Evolutionary conservation across 2,113 vertebrate species (phyloP).

Genomic region (Axis porcinus): DNA sequence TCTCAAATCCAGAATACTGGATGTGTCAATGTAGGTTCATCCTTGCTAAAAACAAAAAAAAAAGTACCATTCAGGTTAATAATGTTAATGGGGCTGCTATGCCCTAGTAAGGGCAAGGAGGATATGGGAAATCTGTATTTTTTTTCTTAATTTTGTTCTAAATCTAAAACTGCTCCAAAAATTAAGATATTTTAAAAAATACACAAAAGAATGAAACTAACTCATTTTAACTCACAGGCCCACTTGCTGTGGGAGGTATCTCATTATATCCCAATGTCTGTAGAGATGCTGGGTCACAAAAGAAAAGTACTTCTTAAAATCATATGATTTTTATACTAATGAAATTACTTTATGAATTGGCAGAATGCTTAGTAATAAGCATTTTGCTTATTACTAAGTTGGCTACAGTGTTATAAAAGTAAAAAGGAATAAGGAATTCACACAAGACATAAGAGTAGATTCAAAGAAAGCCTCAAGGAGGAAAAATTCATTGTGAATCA

Average conservation of each 20-base stretch:
- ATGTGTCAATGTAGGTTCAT: neutral
- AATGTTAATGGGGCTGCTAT: neutral
- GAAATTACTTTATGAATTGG: neutral
- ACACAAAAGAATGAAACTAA: neutral
- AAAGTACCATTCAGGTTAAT: neutral
- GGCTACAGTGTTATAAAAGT: neutral
- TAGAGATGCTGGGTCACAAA: neutral
- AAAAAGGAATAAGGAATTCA: neutral
- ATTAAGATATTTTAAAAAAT: neutral
- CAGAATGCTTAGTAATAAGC: neutral
- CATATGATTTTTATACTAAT: neutral
- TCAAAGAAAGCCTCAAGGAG: neutral
- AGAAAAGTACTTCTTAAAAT: neutral
- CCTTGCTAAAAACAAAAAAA: neutral
- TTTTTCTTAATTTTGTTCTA: neutral
- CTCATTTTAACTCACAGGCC: neutral
- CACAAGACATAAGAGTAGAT: neutral
- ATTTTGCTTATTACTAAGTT: no score
- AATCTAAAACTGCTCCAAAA: neutral
- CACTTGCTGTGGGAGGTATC: neutral
- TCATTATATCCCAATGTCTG: neutral
- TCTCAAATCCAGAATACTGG: neutral
- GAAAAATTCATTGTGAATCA: neutral
- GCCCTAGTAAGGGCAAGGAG: accelerated
- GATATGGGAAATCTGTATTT: neutral